Evolutionary conservation across 2,113 vertebrate species (phyloP), one percentile per base, ranked within the genome.

Genomic region (Rhea americana): DNA sequence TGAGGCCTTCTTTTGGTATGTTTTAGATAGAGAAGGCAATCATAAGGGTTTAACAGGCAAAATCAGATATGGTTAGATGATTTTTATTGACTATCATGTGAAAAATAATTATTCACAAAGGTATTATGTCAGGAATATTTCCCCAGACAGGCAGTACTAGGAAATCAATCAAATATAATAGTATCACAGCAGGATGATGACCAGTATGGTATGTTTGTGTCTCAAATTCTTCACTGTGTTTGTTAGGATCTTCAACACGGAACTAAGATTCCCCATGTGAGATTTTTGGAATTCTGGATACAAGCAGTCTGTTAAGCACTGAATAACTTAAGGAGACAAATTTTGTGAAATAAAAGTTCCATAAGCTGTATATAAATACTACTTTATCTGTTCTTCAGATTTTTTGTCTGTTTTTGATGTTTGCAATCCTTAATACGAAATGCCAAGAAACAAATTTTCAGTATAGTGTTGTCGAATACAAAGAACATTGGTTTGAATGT

Each of bases 401-500:
- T 83, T 12, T 78, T 59, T 83, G 35, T 90, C 56, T 67, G 9
- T 14, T 93, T 91, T 83, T 88, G 37, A 32, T 81, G 37, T 81
- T 91, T 86, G 37, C 58, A 70, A 2, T 85, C 56, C 59, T 86
- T 85, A 39, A 51, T 45, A 76, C 35, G 32, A 72, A 93, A 85
- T 22, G n/a, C 39, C 82, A 53, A 92, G 25, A 68, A 82, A 51
- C 14, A 87, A 73, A 74, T 66, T 77, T 85, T 91, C 82, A 51
- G 2, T 80, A 53, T 56, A 70, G 30, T 8, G 10, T 62, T 94
- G 58, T 91, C 53, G 86, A 72, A 82, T 72, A 51, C 28, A 58
- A 90, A 94, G 26, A 83, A 12, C 61, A 83, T 86, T 86, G 68
- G 87, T 93, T 74, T 41, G 24, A 90, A 32, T 88, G 37, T 75